These are phyloP conservation scores for Cheilosia impressa DNA, from an alignment of 2,888 invertebrate species.

Conservation along the genomic window DNA sequence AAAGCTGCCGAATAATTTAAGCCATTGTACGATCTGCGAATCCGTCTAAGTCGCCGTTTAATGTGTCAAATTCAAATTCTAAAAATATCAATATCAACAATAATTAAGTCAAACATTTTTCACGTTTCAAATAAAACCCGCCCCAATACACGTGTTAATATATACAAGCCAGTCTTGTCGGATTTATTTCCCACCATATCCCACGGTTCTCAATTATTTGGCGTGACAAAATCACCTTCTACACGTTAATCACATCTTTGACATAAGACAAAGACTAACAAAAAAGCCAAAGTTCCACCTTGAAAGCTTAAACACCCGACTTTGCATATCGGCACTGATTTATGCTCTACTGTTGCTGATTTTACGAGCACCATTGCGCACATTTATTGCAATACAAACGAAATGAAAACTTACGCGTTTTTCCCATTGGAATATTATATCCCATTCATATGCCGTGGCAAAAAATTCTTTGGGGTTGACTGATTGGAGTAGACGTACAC, in stretches of 20 bases:
- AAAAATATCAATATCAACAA: no score
- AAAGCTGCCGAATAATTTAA: no score
- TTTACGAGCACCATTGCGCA: constrained; percentile 24
- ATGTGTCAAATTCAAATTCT: no score
- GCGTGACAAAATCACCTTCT: constrained; percentile 81
- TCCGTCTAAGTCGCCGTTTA: no score
- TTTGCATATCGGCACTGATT: constrained; percentile 45
- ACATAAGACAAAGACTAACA: constrained; percentile 38
- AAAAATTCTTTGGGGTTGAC: neutral
- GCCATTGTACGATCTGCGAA: no score
- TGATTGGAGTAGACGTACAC: constrained; percentile 32
- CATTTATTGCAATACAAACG: neutral
- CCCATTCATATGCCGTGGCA: no score
- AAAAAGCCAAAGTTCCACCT: constrained; percentile 9
- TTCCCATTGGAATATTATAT: neutral
- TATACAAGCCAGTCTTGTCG: neutral
- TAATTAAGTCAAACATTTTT: no score
- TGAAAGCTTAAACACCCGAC: neutral
- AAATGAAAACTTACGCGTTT: constrained; percentile 26
- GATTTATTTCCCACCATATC: neutral
- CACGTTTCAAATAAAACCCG: neutral
- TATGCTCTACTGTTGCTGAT: constrained; percentile 23
- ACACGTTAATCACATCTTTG: constrained; percentile 78
- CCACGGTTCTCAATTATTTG: constrained; percentile 72
- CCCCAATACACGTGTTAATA: neutral